Base-by-base conservation (phyloP, 2,797 vertebrate species). In the Esox lucius region DNA sequence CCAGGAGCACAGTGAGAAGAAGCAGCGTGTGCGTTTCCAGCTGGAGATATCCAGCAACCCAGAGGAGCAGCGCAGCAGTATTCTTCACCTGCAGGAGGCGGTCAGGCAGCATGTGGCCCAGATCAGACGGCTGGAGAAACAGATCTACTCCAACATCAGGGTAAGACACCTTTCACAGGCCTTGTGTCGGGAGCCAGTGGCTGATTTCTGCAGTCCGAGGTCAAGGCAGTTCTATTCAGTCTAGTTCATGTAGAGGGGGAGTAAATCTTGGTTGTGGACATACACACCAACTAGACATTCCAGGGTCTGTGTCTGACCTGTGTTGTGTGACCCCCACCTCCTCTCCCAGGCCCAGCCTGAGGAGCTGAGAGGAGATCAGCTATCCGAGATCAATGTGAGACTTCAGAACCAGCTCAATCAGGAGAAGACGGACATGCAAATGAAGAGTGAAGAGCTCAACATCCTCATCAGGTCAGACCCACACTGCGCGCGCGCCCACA, bases 1-100 rank as follows among this genome's bases (percentile, higher is more conserved):
- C 0, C 84, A 99, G 98, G 98, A 99, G 89, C 98, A 99, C 90
- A 99, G 98, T 28, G 98, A 99, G 91, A 98, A 98, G 89, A 99
- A 99, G 86, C 98, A 99, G 86, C 91, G 98, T 0, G 98, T 99
- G 19, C 97, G 98, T 61, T 99, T 99, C 90, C 98, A 99, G 90
- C 91, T 99, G 83, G 98, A 99, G 84, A 99, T 99, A 82, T 99
- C 97, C 65, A 99, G 97, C 87, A 98, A 99, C 87, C 98, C 98
- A 0, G 98, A 99, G 90, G 98, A 99, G 90, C 98, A 99, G 91
- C 96, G 98, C 73, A 98, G 96, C 91, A 98, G 98, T 81, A 99
- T 99, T 87, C 85, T 98, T 0, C 98, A 99, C 81, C 91, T 99
- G 28, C 98, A 99, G 78, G 98, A 99, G 83, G 96, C 96, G 0